Evolutionary conservation across 2,113 vertebrate genomes (phyloP).

Genomic region (Coracopsis vasa): DNA sequence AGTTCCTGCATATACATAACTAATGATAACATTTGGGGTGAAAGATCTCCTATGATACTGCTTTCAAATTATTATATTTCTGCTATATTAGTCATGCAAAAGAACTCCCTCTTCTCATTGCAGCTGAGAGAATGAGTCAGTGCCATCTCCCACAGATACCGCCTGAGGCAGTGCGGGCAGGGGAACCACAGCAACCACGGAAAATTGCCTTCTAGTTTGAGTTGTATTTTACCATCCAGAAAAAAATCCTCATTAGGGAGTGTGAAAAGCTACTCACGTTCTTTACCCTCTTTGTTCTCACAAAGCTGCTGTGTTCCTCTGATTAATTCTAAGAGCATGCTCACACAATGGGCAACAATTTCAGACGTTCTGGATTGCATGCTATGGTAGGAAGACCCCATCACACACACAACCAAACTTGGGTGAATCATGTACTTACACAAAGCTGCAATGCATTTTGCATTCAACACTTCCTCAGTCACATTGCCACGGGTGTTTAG

Average conservation of each 20-base stretch:
- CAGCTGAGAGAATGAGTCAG: background rate
- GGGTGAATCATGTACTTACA: background rate
- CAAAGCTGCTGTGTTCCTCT: background rate
- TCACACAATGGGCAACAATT: background rate
- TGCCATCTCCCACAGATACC: background rate
- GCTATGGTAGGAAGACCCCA: background rate
- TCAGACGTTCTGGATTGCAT: background rate
- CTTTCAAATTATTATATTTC: background rate
- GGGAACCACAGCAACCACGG: background rate
- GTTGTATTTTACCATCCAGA: background rate
- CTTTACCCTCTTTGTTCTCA: background rate
- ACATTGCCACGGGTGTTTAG: background rate
- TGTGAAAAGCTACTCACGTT: background rate
- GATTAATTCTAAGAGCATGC: background rate
- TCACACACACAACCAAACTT: no score
- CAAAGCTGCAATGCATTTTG: background rate
- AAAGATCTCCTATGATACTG: background rate
- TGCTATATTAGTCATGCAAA: background rate
- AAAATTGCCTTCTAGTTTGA: background rate
- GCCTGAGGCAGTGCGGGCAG: background rate
- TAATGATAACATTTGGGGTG: background rate
- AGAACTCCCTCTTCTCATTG: background rate
- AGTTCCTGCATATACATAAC: background rate
- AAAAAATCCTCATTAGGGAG: background rate
- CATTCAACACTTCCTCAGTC: background rate